These are phyloP conservation scores for Blennius ocellaris DNA, from an alignment of 2,113 vertebrate genomes.

Conservation along the genomic window DNA sequence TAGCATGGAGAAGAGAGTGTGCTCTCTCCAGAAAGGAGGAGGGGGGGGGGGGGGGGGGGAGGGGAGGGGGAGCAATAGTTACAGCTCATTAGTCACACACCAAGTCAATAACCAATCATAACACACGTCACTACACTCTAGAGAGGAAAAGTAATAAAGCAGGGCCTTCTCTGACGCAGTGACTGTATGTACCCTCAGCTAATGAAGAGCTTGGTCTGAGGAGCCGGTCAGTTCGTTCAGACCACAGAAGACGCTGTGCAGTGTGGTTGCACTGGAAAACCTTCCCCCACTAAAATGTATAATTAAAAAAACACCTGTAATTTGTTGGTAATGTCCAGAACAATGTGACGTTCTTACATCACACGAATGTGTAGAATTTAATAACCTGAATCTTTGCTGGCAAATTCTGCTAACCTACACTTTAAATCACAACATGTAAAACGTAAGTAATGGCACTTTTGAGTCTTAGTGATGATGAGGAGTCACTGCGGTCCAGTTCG, in stretches of 20 bases:
- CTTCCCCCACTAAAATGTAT: no score
- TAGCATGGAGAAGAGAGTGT: slow-evolving; percentile 38
- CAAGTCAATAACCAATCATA: slow-evolving; percentile 47
- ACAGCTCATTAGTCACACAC: slow-evolving; percentile 32
- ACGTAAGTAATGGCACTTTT: no score
- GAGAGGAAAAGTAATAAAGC: not conserved
- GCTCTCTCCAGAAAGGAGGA: slow-evolving; percentile 16
- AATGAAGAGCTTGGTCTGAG: slow-evolving; percentile 12
- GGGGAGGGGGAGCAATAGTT: slow-evolving; percentile 24
- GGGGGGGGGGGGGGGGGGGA: no score
- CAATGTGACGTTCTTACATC: not conserved
- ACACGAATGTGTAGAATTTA: not conserved
- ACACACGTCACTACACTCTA: slow-evolving; percentile 13
- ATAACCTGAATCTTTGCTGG: not conserved
- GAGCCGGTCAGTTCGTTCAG: not conserved
- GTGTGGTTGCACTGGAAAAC: not conserved
- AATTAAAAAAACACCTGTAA: not conserved
- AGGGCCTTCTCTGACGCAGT: not conserved
- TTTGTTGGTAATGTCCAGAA: not conserved
- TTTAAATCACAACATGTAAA: no score
- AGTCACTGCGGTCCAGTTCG: no score
- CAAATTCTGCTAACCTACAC: no score
- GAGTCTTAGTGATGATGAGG: no score
- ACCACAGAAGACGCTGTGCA: not conserved
- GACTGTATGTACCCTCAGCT: slow-evolving; percentile 1